These are phyloP conservation scores for Seira ritae DNA, from an alignment of 2,888 invertebrate species.

Conservation along the genomic window DNA sequence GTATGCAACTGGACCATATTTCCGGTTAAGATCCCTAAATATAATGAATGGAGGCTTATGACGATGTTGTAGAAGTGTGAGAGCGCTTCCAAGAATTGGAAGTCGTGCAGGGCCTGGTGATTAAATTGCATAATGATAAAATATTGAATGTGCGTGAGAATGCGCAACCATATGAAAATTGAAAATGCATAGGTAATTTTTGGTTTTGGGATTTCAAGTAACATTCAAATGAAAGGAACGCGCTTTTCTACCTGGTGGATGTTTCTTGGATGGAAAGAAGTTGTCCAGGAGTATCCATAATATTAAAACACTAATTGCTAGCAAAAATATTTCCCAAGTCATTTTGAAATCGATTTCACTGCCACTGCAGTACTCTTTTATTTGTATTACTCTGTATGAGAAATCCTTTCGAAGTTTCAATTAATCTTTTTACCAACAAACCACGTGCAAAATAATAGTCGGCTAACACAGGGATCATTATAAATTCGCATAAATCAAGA, in stretches of 20 bases:
- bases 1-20: constrained; percentile 41
- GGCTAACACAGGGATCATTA: too few species aligned
- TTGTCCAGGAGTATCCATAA: constrained; percentile 28
- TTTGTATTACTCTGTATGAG: not conserved
- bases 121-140: not conserved
- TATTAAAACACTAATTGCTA: not conserved
- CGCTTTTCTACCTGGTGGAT: not conserved
- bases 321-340: not conserved
- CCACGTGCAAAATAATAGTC: not conserved
- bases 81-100: constrained; percentile 47
- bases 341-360: not conserved
- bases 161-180: too few species aligned
- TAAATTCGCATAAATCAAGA: too few species aligned
- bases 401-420: constrained; percentile 16
- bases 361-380: not conserved
- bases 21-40: constrained; percentile 34
- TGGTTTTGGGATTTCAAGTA: too few species aligned
- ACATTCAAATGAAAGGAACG: too few species aligned
- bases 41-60: constrained; percentile 43
- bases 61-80: constrained; percentile 29
- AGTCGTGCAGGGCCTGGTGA: constrained; percentile 47
- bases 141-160: not conserved
- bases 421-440: not conserved
- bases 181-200: too few species aligned
- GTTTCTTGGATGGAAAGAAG: constrained; percentile 9